These are phyloP conservation scores for Marmota monax DNA, from an alignment of 2,113 vertebrate species.

Conservation along the genomic window DNA sequence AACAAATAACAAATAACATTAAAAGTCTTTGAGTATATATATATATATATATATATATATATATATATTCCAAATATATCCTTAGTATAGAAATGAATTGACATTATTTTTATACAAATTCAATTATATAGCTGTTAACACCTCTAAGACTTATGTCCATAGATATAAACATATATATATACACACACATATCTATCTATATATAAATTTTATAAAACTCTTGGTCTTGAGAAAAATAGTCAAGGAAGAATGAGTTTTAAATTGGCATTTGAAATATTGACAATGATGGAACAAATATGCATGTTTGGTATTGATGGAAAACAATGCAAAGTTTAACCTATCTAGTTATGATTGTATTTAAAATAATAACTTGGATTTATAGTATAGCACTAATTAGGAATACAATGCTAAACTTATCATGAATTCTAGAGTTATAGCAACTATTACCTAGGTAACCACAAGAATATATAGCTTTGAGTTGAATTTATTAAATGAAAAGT, in stretches of 20 bases:
- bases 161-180: not conserved
- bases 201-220: conserved; percentile 39
- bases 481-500: conserved; percentile 67
- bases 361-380: conserved; percentile 37
- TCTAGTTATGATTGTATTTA: conserved; percentile 44
- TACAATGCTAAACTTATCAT: conserved; percentile 63
- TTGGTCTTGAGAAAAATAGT: not conserved
- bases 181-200: no score
- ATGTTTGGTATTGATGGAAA: conserved; percentile 30
- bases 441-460: conserved; percentile 70
- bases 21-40: not conserved
- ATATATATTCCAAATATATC: not conserved
- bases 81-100: conserved; percentile 28
- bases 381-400: conserved; percentile 27
- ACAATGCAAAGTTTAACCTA: not conserved
- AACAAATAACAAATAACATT: conserved; percentile 47
- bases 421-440: conserved; percentile 57
- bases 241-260: conserved; percentile 35
- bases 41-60: not conserved
- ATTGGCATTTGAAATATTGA: conserved; percentile 1
- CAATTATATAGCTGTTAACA: not conserved
- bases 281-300: not conserved
- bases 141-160: not conserved
- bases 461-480: conserved; percentile 53
- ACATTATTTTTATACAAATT: conserved; percentile 24